A percentile compares a stretch with the other conserved stretches of the same genome.
These are phyloP conservation scores for Harpagifer antarcticus DNA, from an alignment of 2,797 vertebrate genomes.

Conservation along the genomic window DNA sequence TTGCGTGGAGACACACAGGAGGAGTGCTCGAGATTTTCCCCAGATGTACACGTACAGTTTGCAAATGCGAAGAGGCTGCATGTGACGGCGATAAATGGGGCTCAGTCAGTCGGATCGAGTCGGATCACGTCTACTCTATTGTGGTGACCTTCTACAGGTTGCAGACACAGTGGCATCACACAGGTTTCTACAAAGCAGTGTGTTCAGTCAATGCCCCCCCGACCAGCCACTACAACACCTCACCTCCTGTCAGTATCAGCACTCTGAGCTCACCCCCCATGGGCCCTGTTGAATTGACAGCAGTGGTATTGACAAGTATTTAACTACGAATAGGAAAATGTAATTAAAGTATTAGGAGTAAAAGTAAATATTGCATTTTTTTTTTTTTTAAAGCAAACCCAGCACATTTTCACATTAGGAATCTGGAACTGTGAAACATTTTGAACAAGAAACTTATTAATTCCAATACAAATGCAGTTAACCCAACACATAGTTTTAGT, in stretches of 20 bases:
- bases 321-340: no score
- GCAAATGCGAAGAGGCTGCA: conserved; percentile 9
- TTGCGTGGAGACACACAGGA: conserved; percentile 23
- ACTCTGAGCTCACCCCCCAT: conserved; percentile 88
- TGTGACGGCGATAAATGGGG: neutral
- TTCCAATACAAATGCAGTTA: no score
- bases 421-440: no score
- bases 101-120: conserved; percentile 5
- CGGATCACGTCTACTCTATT: conserved; percentile 27
- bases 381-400: no score
- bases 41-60: conserved; percentile 12
- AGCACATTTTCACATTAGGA: no score
- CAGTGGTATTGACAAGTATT: conserved; percentile 1
- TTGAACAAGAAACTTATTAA: no score
- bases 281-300: conserved; percentile 74
- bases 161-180: conserved; percentile 50
- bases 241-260: conserved; percentile 91
- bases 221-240: conserved; percentile 52
- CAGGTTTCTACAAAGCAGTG: conserved; percentile 38
- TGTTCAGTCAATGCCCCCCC: conserved; percentile 38
- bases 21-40: conserved; percentile 13
- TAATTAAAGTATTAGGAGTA: no score
- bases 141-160: conserved; percentile 48
- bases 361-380: no score
- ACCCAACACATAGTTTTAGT: no score